Conservation (phyloP, 2,888 invertebrate species). For the Aricia artaxerxes region DNA sequence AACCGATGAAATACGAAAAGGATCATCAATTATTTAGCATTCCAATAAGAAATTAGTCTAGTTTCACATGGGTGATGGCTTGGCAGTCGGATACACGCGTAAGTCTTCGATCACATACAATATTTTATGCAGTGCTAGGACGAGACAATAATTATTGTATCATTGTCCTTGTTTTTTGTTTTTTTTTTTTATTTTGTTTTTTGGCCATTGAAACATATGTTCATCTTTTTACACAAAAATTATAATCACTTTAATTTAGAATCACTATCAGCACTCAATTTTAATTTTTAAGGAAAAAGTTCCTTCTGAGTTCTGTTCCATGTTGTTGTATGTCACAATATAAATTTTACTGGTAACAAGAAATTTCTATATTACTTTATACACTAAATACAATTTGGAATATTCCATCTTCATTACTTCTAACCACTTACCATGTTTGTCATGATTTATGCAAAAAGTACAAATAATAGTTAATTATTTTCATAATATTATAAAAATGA, state of each 20-base stretch:
- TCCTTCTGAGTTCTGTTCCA: neutral
- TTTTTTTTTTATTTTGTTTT: neutral
- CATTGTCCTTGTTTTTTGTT: conserved; percentile 24
- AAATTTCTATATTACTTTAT: neutral
- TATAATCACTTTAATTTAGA: neutral
- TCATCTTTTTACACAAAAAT: neutral
- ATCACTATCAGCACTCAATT: neutral
- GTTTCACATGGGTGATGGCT: conserved; percentile 80
- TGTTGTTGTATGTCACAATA: neutral
- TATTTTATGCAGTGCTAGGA: conserved; percentile 7
- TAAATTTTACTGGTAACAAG: neutral
- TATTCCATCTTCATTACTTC: no score
- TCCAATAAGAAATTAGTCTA: conserved; percentile 69
- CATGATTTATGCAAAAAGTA: no score
- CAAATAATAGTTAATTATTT: no score
- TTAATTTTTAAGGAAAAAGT: neutral
- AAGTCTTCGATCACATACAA: conserved; percentile 48
- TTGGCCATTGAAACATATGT: conserved; percentile 14
- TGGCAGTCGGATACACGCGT: conserved; percentile 80
- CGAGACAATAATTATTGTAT: neutral
- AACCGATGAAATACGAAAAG: conserved; percentile 65
- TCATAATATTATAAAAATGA: no score
- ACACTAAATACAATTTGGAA: no score
- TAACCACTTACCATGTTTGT: no score
- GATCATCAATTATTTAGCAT: conserved; percentile 71